phyloP scores from a whole-genome alignment of 2,113 vertebrate species.

The Pseudorhombus dupliciocellatus region DNA sequence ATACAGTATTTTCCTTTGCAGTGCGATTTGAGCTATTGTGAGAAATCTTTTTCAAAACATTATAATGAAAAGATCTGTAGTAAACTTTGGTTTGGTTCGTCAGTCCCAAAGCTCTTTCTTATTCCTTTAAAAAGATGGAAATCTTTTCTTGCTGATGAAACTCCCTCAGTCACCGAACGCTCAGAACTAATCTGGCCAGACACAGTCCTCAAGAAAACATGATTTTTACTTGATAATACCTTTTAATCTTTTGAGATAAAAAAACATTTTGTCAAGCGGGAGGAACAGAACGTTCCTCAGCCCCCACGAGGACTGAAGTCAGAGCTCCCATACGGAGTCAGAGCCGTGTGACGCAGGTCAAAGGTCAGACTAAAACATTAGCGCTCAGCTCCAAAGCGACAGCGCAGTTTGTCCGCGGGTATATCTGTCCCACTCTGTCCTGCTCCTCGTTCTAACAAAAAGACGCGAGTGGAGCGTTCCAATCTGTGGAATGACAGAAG shows the following conservation, averaged over 20 bases:
- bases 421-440: too few relatives aligned
- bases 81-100: not conserved
- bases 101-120: not conserved
- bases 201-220: not conserved
- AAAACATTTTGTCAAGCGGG: not conserved
- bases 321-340: not conserved
- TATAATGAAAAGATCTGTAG: not conserved
- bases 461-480: too few relatives aligned
- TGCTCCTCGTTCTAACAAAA: too few relatives aligned
- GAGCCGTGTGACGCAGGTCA: not conserved
- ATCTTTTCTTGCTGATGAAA: not conserved
- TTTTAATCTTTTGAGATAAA: constrained; percentile 25
- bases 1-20: too few relatives aligned
- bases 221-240: constrained; percentile 8
- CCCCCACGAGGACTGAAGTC: not conserved
- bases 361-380: too few relatives aligned
- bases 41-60: not conserved
- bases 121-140: not conserved
- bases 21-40: too few relatives aligned
- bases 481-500: too few relatives aligned
- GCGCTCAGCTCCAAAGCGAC: too few relatives aligned
- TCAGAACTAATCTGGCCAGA: not conserved
- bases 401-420: not conserved
- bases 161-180: not conserved
- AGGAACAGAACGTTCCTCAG: constrained; percentile 3